Conservation (phyloP, 2,888 invertebrate species). For the Palloptera scutellata region DNA sequence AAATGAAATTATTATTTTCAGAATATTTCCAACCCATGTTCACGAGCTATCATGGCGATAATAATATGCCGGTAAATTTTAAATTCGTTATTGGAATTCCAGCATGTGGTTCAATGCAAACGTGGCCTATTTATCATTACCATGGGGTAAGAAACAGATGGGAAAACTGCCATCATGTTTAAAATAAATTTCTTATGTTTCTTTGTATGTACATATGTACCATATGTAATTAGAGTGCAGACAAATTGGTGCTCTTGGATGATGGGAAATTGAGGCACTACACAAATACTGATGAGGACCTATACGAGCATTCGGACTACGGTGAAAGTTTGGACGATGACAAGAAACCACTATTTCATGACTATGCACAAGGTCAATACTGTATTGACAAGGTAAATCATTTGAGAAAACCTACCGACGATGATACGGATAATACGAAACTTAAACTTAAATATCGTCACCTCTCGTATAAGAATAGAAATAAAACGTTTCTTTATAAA, state of each 20-base stretch:
- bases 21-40: constrained; percentile 69
- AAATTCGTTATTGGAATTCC: constrained; percentile 73
- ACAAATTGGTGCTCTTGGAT: constrained; percentile 70
- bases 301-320: constrained; percentile 52
- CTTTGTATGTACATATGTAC: no score
- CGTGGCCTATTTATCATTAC: constrained; percentile 73
- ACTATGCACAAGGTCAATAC: constrained; percentile 79
- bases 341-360: constrained; percentile 69
- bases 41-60: constrained; percentile 70
- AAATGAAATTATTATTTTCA: constrained; percentile 39
- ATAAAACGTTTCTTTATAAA: not conserved
- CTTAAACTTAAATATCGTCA: no score
- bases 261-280: constrained; percentile 80
- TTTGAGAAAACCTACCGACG: no score
- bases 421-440: no score
- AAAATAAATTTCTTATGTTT: no score
- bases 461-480: no score
- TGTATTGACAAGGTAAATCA: constrained; percentile 78
- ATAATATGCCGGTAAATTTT: constrained; percentile 67
- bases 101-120: constrained; percentile 75
- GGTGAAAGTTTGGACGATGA: constrained; percentile 59
- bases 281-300: constrained; percentile 68
- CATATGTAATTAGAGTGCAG: constrained; percentile 61
- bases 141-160: constrained; percentile 48
- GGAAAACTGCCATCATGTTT: not conserved